Base-by-base conservation (phyloP, 1,140 invertebrate genomes). In the Zophobas morio region DNA sequence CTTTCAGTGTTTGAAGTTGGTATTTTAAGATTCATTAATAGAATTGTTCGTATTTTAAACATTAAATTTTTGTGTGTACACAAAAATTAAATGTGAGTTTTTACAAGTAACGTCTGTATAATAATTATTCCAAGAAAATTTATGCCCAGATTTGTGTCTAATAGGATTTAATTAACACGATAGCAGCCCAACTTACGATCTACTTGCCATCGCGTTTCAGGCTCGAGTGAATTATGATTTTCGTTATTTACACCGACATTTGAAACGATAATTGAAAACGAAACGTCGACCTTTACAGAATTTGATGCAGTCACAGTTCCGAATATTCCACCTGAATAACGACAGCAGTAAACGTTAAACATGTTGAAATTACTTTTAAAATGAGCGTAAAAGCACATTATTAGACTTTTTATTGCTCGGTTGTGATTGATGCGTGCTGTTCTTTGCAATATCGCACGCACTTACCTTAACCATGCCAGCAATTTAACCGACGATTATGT, bases 331-430 rank as follows among this genome's bases (percentile, higher is more conserved):
- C 57, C 60, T 66, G 60, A 42, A 32, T 42, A 66, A 66, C 60
- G 60, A 66, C 60, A 4, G 60, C 39, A 6, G 8, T 66, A 66
- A 66, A 1, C 60, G 39, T 66, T 66, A 66, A 66, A 42, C 60
- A 66, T 66, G 54, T 57, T 57, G 60, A 40, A 66, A 66, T 66
- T 66, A 46, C 60, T 66, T 66, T 42, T 66, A 47, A 47, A 66
- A 66, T 66, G 60, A 40, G 60, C 37, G 39, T 46, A 46, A 57
- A 66, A 66, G 60, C 60, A 39, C 60, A 66, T 66, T 66, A 66
- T 66, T 66, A 66, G 60, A 42, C 60, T 66, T 66, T 66, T 66
- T 66, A 66, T 66, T 37, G 35, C 35, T 39, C 6, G 2, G 57
- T 63, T 63, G 60, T 66, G 60, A 66, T 66, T 66, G 60, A 66